These are phyloP conservation scores for Silurus asotus DNA, from an alignment of 2,113 vertebrate species.

Conservation along the genomic window DNA sequence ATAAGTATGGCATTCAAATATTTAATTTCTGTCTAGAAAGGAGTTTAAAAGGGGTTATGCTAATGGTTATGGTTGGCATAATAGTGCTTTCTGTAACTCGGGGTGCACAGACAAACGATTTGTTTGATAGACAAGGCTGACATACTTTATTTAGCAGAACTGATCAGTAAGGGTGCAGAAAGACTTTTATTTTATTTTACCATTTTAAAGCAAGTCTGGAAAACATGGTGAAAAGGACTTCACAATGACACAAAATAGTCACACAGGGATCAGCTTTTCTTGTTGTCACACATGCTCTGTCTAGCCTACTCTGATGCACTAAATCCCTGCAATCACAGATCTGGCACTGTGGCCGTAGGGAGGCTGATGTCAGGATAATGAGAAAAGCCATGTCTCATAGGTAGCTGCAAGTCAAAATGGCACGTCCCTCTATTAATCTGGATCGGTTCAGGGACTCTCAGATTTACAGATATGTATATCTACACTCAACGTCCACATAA, in stretches of 20 bases:
- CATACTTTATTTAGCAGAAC: slow-evolving; percentile 26
- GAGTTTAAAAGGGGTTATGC: not conserved
- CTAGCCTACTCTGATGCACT: not conserved
- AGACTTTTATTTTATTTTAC: too few species aligned
- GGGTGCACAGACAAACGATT: not conserved
- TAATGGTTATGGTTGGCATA: not conserved
- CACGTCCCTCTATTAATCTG: slow-evolving; percentile 36
- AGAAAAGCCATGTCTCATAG: slow-evolving; percentile 17
- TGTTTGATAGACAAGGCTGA: slow-evolving; percentile 21
- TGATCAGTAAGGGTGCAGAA: not conserved
- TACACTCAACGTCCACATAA: not conserved
- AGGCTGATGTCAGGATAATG: not conserved
- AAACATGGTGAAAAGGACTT: not conserved
- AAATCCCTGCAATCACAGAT: slow-evolving; percentile 14
- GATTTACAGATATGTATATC: slow-evolving; percentile 21
- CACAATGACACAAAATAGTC: not conserved
- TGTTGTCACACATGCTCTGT: slow-evolving; percentile 7
- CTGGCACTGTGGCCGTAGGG: slow-evolving; percentile 1
- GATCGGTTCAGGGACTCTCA: slow-evolving; percentile 35
- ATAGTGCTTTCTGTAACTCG: not conserved
- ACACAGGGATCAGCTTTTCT: not conserved
- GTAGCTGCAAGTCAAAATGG: slow-evolving; percentile 20
- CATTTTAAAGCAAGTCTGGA: not conserved
- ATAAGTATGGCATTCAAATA: not conserved
- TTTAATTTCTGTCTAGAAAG: not conserved